phyloP scores from a whole-genome alignment of 2,113 vertebrate species.

The Irena cyanogastra region DNA sequence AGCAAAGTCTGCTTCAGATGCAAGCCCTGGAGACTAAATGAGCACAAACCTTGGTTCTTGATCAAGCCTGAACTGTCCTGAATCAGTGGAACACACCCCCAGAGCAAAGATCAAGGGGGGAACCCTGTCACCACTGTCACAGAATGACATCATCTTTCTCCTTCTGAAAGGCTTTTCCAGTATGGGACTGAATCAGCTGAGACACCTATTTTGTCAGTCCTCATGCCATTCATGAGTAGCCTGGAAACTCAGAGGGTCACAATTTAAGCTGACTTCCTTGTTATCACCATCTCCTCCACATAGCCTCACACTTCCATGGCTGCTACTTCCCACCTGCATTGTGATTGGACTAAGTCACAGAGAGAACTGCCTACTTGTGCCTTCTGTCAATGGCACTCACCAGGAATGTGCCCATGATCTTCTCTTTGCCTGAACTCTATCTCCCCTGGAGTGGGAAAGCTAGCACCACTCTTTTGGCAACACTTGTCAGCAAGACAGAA shows the following conservation, averaged over 20 bases:
- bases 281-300: neutral
- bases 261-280: neutral
- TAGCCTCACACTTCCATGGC: neutral
- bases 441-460: neutral
- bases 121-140: neutral
- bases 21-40: neutral
- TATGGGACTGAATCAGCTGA: neutral
- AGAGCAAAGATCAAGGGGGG: neutral
- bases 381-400: neutral
- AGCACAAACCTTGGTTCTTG: neutral
- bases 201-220: neutral
- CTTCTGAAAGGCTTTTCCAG: neutral
- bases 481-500: neutral
- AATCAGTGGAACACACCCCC: neutral
- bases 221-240: neutral
- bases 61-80: neutral
- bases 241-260: neutral
- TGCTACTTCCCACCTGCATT: neutral
- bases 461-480: neutral
- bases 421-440: neutral
- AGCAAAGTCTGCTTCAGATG: neutral
- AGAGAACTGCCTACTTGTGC: neutral
- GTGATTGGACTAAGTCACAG: neutral
- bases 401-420: neutral
- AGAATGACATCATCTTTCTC: neutral